Evolutionary conservation across 2,797 vertebrate species (phyloP), one percentile per base, ranked within the genome.

Genomic region (Halcyon chelicuti): DNA sequence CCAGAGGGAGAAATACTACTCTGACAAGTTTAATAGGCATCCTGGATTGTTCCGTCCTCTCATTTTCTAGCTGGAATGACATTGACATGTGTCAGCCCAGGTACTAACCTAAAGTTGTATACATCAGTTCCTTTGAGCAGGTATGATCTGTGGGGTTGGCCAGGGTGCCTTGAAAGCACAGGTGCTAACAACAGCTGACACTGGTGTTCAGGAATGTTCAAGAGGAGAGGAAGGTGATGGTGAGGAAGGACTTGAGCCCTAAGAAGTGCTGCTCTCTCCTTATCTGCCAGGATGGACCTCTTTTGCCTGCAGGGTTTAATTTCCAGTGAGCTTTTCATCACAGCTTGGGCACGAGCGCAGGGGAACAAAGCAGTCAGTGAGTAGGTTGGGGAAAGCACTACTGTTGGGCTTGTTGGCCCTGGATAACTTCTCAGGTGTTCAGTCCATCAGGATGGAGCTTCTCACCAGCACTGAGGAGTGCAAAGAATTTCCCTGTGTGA

Each of bases 281-380:
- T 12, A 7, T 65, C 49, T 77, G 26, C 16, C 28, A 52, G 40
- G 40, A 23, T 39, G 31, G 49, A 85, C 3, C 0, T 8, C 57
- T 79, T 71, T 35, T 90, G 61, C 52, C 55, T 33, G 16, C 29
- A 74, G 44, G 26, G 5, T 86, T 94, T 89, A 49, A 71, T 91
- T 93, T 88, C 63, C 52, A 58, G 33, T 72, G 70, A 70, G 58
- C n/a, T 73, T 67, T 46, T 26, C 14, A 0, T 84, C 42, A 23
- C 46, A 40, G 51, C 26, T 29, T 22, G 46, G 55, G 7, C 11
- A 16, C n/a, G 42, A 35, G 44, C 54, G 18, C 7, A 14, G 19
- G 39, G n/a, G 14, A 78, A 28, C 15, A 40, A 47, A 84, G 62
- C 55, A 89, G 65, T 10, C 40, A 39, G 42, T 29, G 66, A 79